Percentiles rank a stretch among this genome's conserved stretches.
phyloP scores from a whole-genome alignment of 2,113 vertebrate genomes.

The Ceyx margarethae region DNA sequence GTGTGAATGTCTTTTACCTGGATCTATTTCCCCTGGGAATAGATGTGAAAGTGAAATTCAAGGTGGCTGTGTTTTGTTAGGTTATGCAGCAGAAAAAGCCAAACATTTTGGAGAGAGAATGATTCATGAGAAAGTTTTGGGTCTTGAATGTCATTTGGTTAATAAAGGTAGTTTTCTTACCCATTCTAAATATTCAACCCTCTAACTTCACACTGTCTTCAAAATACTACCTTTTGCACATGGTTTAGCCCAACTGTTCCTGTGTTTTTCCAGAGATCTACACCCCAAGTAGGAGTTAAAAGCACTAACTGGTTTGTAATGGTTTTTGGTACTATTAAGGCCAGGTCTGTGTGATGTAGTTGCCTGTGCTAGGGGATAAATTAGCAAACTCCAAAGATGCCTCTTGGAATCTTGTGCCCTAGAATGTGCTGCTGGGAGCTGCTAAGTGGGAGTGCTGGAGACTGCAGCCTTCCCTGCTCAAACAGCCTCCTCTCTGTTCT shows the following conservation, averaged over 20 bases:
- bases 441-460: not conserved
- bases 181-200: not conserved
- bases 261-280: not conserved
- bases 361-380: not conserved
- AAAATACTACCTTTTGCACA: not conserved
- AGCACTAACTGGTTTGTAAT: not conserved
- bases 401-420: not conserved
- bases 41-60: not conserved
- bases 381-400: not conserved
- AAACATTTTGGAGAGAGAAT: not conserved
- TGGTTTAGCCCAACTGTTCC: not conserved
- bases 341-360: not conserved
- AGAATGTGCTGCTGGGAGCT: not conserved
- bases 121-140: not conserved
- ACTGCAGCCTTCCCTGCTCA: not conserved
- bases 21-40: not conserved
- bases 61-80: not conserved
- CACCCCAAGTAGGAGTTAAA: not conserved
- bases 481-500: constrained; percentile 20
- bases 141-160: not conserved
- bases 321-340: not conserved
- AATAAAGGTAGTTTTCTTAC: not conserved
- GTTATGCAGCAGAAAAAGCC: not conserved
- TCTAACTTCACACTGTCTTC: not conserved
- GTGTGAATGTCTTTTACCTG: not conserved